phyloP scores from a whole-genome alignment of 2,888 invertebrate genomes.

The Parasteatoda lunata region DNA sequence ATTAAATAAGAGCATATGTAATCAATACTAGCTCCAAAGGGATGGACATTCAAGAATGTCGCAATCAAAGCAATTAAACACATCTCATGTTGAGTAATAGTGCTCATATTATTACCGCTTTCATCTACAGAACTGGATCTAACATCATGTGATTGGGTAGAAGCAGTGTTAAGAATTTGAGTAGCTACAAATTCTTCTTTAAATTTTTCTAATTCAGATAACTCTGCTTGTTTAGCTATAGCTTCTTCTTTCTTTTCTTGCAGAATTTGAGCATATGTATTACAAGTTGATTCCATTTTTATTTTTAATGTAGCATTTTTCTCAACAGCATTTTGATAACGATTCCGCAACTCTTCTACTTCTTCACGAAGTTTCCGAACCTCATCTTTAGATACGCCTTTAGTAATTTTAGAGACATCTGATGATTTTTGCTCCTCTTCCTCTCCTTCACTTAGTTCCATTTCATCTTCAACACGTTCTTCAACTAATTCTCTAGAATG shows the following conservation, averaged over 20 bases:
- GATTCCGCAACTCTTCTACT: constrained; percentile 90
- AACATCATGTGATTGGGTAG: too few relatives aligned
- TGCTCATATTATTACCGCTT: too few relatives aligned
- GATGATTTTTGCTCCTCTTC: background rate
- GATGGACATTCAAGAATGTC: constrained; percentile 93
- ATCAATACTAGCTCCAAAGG: constrained; percentile 91
- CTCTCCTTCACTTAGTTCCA: constrained; percentile 89
- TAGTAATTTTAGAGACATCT: background rate
- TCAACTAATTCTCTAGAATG: constrained; percentile 81
- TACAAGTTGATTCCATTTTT: constrained; percentile 92
- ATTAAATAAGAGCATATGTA: constrained; percentile 93
- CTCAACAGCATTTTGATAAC: constrained; percentile 93
- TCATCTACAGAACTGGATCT: too few relatives aligned
- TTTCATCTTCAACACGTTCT: constrained; percentile 85
- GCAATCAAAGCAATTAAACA: constrained; percentile 80
- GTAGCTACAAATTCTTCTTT: background rate
- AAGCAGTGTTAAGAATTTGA: background rate
- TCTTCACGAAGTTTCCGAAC: constrained; percentile 76
- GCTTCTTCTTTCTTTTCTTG: constrained; percentile 88
- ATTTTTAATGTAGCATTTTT: constrained; percentile 91
- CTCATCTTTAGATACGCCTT: background rate
- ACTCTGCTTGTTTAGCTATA: constrained; percentile 82
- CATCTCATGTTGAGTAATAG: constrained; percentile 72
- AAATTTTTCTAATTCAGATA: background rate
- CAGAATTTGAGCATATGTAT: constrained; percentile 86